Base-by-base conservation (phyloP, 2,113 vertebrate species). In the Orthonyx spaldingii region DNA sequence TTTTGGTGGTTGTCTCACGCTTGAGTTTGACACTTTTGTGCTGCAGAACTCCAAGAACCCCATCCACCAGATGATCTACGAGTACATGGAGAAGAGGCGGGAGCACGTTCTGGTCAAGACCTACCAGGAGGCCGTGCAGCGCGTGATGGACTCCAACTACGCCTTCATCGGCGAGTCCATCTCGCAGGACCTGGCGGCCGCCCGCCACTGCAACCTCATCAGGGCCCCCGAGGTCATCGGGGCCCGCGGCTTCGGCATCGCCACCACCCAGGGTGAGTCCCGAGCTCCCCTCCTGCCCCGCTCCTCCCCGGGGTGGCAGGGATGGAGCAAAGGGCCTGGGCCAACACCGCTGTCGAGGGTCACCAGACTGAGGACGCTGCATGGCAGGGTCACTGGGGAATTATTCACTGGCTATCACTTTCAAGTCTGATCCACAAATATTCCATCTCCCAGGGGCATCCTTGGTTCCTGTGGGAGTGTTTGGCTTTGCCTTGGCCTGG, bases 151-250 rank as follows among this genome's bases (percentile, higher is more conserved):
- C 22, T 98, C 98, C 4, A 98, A 98, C 90, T 99, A 98, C 2
- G 99, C 98, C 86, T 99, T 99, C 95, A 99, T 99, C 0, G 99
- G 98, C 2, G 99, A 99, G 84, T 98, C 98, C 0, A 98, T 98
- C 87, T 98, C 98, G 6, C 96, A 99, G 78, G 98, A 99, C 83
- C 88, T 99, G 32, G 98, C 97, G 0, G 98, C 97, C 11, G 98
- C 98, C 11, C 97, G 97, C n/a, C 95, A 98, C 97, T 99, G 99
- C 77, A 96, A 98, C 30, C 78, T 99, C 70, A 96, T 95, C 56
- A 96, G 98, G 11, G 97, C 98, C 16, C 97, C 98, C 2, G 98
- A 99, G 18, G 91, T 98, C 27, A 95, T 98, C 1, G 97, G 96
- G 10, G 98, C 98, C 92, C 98, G 98, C 53, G 98, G 98, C 20